phyloP scores from a whole-genome alignment of 2,888 invertebrate genomes.

The Sminthurides aquaticus region DNA sequence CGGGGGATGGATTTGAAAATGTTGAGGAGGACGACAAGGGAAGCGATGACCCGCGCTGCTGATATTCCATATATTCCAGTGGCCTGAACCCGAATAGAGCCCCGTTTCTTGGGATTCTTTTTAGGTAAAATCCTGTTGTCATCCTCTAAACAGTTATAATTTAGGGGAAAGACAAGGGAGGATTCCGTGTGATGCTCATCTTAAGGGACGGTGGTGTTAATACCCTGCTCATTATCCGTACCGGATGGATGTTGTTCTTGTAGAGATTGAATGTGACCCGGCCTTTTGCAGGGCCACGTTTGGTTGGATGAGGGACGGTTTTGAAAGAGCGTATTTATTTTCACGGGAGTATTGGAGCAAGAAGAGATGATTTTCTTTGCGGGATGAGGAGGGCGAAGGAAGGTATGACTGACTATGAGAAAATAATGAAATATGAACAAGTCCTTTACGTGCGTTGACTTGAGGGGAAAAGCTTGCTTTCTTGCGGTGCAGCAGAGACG shows the following conservation, averaged over 20 bases:
- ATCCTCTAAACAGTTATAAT: background rate
- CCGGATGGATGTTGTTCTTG: background rate
- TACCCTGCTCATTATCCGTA: background rate
- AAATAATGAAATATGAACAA: background rate
- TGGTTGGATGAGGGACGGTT: background rate
- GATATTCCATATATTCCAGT: no score
- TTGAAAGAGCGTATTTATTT: background rate
- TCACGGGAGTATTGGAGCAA: background rate
- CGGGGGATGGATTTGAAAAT: no score
- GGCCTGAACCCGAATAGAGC: no score
- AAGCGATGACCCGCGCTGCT: no score
- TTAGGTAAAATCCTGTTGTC: background rate
- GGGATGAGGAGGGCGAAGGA: background rate
- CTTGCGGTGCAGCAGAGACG: background rate
- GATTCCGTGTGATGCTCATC: background rate
- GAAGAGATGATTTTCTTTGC: background rate
- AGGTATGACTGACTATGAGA: background rate
- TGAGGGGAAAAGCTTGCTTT: background rate
- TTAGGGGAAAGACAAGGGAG: background rate
- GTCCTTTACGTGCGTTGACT: background rate
- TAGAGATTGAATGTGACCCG: background rate
- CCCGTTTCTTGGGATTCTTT: no score
- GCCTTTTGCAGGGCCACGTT: background rate
- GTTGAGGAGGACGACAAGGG: no score
- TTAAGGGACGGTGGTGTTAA: background rate